phyloP scores from a whole-genome alignment of 2,888 invertebrate species.

The Adineta ricciae region DNA sequence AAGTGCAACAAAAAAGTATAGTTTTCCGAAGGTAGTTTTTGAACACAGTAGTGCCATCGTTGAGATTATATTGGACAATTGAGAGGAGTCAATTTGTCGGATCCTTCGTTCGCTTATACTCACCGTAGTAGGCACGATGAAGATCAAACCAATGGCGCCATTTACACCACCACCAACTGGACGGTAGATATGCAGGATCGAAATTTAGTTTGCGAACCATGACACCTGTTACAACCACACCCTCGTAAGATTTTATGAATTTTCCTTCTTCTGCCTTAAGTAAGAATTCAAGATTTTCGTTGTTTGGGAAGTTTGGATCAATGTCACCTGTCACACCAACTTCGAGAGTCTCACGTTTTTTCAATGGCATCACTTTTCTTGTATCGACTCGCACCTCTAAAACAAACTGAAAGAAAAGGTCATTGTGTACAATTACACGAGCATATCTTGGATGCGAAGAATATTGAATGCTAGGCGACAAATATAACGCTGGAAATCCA shows the following conservation, averaged over 20 bases:
- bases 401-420: background rate
- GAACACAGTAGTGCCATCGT: no score
- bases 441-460: background rate
- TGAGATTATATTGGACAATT: no score
- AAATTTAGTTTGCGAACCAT: background rate
- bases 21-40: no score
- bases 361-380: background rate
- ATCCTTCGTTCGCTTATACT: no score
- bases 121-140: no score
- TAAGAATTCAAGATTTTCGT: conserved; percentile 1
- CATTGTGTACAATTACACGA: background rate
- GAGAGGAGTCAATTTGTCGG: no score
- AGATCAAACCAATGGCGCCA: background rate
- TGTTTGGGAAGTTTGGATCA: background rate
- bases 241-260: background rate
- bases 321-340: background rate
- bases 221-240: background rate
- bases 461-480: background rate
- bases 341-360: background rate
- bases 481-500: background rate
- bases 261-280: background rate
- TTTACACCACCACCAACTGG: conserved; percentile 2
- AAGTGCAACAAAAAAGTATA: no score
- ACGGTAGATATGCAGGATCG: background rate
- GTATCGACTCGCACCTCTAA: background rate